Conservation (phyloP, 1,140 invertebrate genomes). For the Orchestia grillus region DNA sequence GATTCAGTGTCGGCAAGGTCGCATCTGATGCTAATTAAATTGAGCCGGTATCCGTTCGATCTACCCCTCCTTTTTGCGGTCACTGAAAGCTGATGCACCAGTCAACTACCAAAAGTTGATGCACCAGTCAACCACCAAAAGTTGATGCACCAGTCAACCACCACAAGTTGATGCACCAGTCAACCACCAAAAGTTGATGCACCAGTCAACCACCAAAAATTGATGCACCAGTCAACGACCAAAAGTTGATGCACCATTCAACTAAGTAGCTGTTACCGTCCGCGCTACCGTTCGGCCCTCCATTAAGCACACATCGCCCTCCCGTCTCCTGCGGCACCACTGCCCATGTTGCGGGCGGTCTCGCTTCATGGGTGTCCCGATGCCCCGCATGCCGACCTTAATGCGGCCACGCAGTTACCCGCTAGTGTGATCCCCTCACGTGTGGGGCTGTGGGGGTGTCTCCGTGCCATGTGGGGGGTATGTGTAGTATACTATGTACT, state of each 20-base stretch:
- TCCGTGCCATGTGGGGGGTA: neutral
- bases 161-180: neutral
- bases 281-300: neutral
- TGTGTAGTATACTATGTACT: neutral
- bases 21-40: no score
- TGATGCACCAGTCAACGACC: no score
- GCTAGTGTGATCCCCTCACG: neutral
- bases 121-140: no score
- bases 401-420: neutral
- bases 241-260: neutral
- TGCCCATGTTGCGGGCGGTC: conserved; percentile 10
- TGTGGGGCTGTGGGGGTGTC: no score
- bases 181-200: neutral
- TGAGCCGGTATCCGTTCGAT: no score
- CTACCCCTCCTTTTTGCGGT: no score
- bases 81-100: no score
- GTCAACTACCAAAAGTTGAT: no score
- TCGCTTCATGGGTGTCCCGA: conserved; percentile 6
- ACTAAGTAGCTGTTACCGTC: neutral
- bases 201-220: no score
- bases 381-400: neutral
- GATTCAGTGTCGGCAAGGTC: no score
- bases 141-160: neutral
- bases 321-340: neutral
- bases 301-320: neutral